Evolutionary conservation across 1,140 invertebrate genomes (phyloP).

Genomic region (Sitobion miscanthi): DNA sequence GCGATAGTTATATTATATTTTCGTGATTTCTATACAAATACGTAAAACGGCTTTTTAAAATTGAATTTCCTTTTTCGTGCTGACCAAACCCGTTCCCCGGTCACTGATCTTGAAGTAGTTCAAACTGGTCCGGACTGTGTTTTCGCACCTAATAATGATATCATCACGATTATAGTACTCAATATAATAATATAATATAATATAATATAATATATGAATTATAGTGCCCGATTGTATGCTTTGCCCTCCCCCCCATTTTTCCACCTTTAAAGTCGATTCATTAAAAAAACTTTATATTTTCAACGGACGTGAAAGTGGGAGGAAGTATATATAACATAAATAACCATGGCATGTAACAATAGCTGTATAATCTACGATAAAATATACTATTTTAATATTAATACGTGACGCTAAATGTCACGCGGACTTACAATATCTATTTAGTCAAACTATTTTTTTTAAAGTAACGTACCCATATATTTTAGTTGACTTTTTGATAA

Average conservation of each 20-base stretch:
- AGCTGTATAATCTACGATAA: no score
- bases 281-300: background rate
- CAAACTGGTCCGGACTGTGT: background rate
- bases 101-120: conserved; percentile 16
- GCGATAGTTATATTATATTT: background rate
- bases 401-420: background rate
- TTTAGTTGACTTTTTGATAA: background rate
- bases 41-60: conserved; percentile 12
- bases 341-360: background rate
- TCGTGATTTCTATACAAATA: background rate
- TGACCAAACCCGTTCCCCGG: conserved; percentile 17
- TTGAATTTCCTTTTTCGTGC: background rate
- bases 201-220: no score
- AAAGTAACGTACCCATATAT: no score
- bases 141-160: background rate
- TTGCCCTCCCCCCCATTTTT: background rate
- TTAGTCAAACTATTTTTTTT: background rate
- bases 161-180: background rate
- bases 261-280: background rate
- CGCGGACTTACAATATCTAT: background rate
- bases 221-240: background rate
- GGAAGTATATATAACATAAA: background rate
- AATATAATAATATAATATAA: no score
- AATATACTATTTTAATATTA: background rate
- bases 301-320: background rate